Base-by-base conservation (phyloP, 2,888 invertebrate genomes). In the Scelioninae gen. 1 region DNA sequence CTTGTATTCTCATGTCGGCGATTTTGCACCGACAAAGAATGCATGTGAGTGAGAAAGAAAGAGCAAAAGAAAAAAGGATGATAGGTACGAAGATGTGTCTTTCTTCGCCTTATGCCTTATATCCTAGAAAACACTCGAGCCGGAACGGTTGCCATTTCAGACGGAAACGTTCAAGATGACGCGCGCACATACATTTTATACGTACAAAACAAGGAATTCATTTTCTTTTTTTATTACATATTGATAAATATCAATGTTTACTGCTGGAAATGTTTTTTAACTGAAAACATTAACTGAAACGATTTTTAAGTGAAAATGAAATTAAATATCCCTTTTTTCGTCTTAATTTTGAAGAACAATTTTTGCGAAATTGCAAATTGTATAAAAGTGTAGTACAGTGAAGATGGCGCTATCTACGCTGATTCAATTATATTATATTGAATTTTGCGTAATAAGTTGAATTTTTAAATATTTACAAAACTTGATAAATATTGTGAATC, bases 101-200 rank as follows among this genome's bases (percentile, higher is more conserved):
- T 40, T 31, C 16, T 9, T 56, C 68, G 60, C 56, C 68, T 63
- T 74, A 55, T 34, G 62, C 38, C 49, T 71, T 49, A 29, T 76
- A 82, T 77, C 76, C 66, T 71, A 75, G 74, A 82, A 84, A 84
- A 68, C 65, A 84, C 43, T 65, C 56, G 58, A 84, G 76, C 71
- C 68, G 82, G 63, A 82, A 84, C 82, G 80, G 62, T 62, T 69
- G 74, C 77, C 69, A 69, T 81, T 84, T 82, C 79, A 75, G 75
- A 68, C 82, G 79, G 82, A 82, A 79, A 79, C 62, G 75, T 32
- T 53, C 62, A 45, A 49, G 55, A 66, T 55, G 65, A 74, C 40
- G 68, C 43, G 40, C 9, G 13, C 71, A 38, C 63, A 62, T 38
- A 62, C 47, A 53, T 66, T 66, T 49, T 31, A 65, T 69, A 58